Conservation (phyloP, 2,797 vertebrate species). For the Odontamblyopus lacepedii region DNA sequence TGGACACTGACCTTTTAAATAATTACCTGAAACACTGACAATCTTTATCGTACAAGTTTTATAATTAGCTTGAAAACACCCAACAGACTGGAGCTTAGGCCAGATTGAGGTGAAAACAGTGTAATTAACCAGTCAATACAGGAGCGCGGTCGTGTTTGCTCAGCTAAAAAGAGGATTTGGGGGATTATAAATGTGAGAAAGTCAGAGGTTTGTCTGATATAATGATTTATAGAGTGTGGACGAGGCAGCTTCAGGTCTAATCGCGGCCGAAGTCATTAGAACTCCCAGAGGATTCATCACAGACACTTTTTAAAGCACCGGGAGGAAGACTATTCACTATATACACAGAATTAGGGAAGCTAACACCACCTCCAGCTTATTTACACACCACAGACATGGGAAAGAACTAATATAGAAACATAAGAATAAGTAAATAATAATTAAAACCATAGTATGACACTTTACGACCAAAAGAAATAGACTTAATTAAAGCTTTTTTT, state of each 20-base stretch:
- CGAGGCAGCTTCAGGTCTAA: constrained; percentile 28
- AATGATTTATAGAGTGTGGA: not conserved
- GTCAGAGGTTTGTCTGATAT: not conserved
- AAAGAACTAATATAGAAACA: not conserved
- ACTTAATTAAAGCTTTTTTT: no score
- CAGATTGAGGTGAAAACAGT: not conserved
- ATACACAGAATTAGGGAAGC: constrained; percentile 43
- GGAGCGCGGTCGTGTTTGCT: not conserved
- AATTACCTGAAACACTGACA: not conserved
- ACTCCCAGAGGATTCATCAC: constrained; percentile 50
- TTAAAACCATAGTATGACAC: no score
- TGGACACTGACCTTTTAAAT: not conserved
- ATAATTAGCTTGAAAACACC: not conserved
- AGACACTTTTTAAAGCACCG: constrained; percentile 41
- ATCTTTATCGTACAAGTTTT: not conserved
- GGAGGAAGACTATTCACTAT: constrained; percentile 27
- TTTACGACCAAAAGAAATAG: no score
- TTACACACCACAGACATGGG: no score
- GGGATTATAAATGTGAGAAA: constrained; percentile 1
- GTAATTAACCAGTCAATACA: constrained; percentile 14
- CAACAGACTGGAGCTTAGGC: not conserved
- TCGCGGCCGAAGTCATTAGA: constrained; percentile 44
- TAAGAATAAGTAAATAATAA: no score
- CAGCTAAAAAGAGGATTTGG: not conserved
- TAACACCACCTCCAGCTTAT: constrained; percentile 1